phyloP scores from a whole-genome alignment of 2,113 vertebrate genomes.

The Plecturocebus donacophilus region DNA sequence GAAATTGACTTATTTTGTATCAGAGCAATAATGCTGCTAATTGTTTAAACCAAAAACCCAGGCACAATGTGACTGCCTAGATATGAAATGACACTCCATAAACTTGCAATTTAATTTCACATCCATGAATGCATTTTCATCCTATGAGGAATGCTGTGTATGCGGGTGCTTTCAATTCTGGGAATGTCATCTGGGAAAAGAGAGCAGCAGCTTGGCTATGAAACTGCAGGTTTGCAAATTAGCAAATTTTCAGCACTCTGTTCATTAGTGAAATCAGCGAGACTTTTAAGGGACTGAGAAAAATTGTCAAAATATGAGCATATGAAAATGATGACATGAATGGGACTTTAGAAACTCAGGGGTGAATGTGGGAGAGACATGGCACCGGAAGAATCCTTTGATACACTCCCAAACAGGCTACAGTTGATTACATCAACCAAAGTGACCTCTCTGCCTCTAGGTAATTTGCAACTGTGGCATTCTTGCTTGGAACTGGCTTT shows the following conservation, averaged over 20 bases:
- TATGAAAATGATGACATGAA: slow-evolving; percentile 20
- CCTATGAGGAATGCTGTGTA: slow-evolving; percentile 60
- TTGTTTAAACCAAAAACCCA: slow-evolving; percentile 75
- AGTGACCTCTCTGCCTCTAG: neutral
- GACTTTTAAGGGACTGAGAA: slow-evolving; percentile 53
- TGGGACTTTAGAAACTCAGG: neutral
- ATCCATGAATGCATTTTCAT: slow-evolving; percentile 78
- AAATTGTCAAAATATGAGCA: slow-evolving; percentile 52
- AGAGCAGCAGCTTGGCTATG: neutral
- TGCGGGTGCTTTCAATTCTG: slow-evolving; percentile 74
- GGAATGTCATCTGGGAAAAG: slow-evolving; percentile 74
- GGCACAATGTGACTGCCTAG: slow-evolving; percentile 72
- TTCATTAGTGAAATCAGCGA: slow-evolving; percentile 66
- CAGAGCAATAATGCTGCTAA: slow-evolving; percentile 72
- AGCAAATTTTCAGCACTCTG: slow-evolving; percentile 54
- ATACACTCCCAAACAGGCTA: neutral
- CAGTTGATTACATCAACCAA: neutral
- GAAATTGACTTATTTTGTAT: slow-evolving; percentile 64
- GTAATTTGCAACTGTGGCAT: neutral
- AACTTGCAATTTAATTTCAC: slow-evolving; percentile 78
- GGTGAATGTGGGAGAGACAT: neutral
- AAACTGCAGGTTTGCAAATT: slow-evolving; percentile 62
- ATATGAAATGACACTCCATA: slow-evolving; percentile 84
- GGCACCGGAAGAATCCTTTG: neutral
- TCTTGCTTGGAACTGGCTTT: neutral